phyloP scores from a whole-genome alignment of 2,113 vertebrate genomes.

The Vulpes vulpes region DNA sequence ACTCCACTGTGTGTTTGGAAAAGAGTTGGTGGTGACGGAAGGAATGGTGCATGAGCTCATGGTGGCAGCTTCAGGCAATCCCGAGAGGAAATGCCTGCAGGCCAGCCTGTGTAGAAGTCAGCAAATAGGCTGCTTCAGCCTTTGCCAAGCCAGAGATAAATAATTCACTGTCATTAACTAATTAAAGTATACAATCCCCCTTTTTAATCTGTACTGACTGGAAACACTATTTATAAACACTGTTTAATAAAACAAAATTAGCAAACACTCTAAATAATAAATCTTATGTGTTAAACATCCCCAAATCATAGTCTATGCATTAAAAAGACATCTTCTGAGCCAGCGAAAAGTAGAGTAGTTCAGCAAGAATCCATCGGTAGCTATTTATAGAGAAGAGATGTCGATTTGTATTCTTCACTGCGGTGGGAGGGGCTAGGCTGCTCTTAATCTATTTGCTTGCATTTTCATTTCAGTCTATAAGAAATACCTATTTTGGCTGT shows the following conservation, averaged over 20 bases:
- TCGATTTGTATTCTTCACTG: neutral
- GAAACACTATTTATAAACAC: neutral
- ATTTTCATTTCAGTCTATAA: slow-evolving; percentile 12
- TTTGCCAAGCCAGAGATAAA: neutral
- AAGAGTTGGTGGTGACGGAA: neutral
- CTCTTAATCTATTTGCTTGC: neutral
- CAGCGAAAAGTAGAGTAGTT: neutral
- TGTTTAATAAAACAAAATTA: neutral
- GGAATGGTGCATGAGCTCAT: neutral
- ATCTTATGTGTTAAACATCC: neutral
- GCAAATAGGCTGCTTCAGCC: neutral
- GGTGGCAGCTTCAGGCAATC: neutral
- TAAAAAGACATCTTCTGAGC: neutral
- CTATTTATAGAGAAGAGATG: neutral
- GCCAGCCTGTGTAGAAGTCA: neutral
- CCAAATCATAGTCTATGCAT: neutral
- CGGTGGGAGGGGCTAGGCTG: neutral
- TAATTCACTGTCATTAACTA: slow-evolving; percentile 16
- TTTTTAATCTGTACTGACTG: neutral
- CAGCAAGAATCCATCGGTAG: neutral
- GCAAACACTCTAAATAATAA: neutral
- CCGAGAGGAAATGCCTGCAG: neutral
- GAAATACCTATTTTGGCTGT: neutral
- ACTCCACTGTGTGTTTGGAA: neutral
- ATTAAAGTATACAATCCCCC: neutral